Conservation (phyloP, 1,140 invertebrate species). For the Drosophila littoralis region DNA sequence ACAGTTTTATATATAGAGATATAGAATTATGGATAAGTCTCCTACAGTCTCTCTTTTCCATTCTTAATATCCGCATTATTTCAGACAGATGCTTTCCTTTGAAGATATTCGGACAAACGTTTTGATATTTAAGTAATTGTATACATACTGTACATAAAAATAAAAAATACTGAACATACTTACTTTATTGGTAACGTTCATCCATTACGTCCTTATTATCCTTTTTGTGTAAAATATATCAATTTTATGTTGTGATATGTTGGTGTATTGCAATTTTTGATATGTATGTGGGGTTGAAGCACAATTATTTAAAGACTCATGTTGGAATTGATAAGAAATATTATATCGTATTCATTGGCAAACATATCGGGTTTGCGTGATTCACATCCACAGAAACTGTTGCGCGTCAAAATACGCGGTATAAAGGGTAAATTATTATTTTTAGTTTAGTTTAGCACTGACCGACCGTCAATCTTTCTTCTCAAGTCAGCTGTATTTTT, state of each 20-base stretch:
- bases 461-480: constrained; percentile 24
- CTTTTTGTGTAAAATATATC: constrained; percentile 19
- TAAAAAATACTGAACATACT: constrained; percentile 16
- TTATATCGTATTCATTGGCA: constrained; percentile 6
- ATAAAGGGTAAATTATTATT: constrained; percentile 30
- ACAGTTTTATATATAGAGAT: no score
- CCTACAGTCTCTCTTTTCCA: no score
- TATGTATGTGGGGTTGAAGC: constrained; percentile 38
- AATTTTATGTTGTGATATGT: constrained; percentile 27
- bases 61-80: no score
- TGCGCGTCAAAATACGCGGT: constrained; percentile 15
- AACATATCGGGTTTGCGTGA: constrained; percentile 3
- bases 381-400: constrained; percentile 13
- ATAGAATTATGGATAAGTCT: no score
- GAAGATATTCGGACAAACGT: no score
- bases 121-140: no score
- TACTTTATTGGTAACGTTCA: constrained; percentile 12
- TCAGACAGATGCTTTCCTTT: no score
- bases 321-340: constrained; percentile 30
- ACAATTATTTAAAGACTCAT: constrained; percentile 42
- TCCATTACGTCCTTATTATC: constrained; percentile 25
- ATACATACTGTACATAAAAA: neutral
- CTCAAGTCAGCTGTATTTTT: constrained; percentile 32
- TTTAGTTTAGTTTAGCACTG: constrained; percentile 24
- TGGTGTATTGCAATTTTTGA: constrained; percentile 49